Percentiles rank a stretch among this genome's conserved stretches.
Conservation (phyloP, 2,113 vertebrate genomes). For the Sander vitreus region DNA sequence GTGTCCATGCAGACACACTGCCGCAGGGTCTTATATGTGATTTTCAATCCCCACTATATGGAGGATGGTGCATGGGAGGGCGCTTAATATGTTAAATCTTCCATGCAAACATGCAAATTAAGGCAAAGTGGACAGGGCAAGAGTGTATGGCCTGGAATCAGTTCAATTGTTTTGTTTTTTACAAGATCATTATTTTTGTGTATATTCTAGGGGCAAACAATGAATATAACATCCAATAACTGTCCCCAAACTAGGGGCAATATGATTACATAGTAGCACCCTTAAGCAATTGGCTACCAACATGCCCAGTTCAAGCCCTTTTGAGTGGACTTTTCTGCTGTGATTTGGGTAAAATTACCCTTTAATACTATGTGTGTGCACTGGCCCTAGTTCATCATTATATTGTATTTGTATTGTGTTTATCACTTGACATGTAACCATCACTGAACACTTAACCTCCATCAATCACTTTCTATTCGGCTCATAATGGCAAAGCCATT, state of each 20-base stretch:
- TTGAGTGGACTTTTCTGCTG: not conserved
- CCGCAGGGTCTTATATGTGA: not conserved
- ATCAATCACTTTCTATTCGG: constrained; percentile 29
- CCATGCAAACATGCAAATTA: not conserved
- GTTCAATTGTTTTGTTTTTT: not conserved
- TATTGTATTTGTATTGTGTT: not conserved
- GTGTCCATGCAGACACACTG: not conserved
- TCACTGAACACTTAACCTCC: constrained; percentile 30
- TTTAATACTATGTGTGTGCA: not conserved
- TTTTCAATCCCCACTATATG: not conserved
- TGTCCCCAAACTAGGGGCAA: not conserved
- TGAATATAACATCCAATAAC: not conserved
- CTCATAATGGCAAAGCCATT: constrained; percentile 35
- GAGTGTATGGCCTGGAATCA: not conserved
- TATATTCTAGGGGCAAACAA: not conserved
- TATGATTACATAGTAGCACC: not conserved
- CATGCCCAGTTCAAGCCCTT: not conserved
- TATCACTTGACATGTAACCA: constrained; percentile 11
- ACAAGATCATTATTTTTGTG: too few species aligned
- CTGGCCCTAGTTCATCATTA: not conserved
- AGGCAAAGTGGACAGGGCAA: not conserved
- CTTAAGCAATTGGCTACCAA: not conserved
- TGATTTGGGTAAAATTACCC: not conserved
- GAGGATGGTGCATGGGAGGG: not conserved
- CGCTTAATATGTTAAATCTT: not conserved